Percentiles rank a stretch among this genome's conserved stretches.
Conservation (phyloP, 2,797 vertebrate species). For the Chelonia mydas region DNA sequence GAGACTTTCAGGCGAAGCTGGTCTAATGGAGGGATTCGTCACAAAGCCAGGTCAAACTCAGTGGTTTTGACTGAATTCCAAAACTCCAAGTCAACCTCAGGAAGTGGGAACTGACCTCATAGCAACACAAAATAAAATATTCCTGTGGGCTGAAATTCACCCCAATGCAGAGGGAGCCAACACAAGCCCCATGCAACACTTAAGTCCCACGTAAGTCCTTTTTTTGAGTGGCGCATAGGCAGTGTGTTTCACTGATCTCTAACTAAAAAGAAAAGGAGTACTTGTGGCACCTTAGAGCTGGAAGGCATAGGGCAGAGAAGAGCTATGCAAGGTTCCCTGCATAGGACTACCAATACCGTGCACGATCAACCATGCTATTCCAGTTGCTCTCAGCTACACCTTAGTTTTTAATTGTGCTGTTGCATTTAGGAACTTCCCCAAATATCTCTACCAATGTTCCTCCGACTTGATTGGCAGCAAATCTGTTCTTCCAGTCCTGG, state of each 20-base stretch:
- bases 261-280: too few relatives aligned
- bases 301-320: not conserved
- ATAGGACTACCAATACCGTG: accelerated
- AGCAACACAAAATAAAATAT: not conserved
- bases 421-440: not conserved
- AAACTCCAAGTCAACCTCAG: accelerated
- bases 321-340: accelerated
- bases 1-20: not conserved
- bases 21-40: not conserved
- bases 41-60: not conserved
- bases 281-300: not conserved
- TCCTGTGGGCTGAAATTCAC: not conserved
- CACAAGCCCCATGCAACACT: not conserved
- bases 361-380: accelerated
- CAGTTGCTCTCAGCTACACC: not conserved
- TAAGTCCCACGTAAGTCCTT: not conserved
- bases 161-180: accelerated
- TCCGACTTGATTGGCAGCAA: not conserved
- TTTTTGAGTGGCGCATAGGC: not conserved
- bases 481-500: not conserved
- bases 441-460: not conserved
- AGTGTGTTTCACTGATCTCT: not conserved
- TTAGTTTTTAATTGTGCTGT: not conserved
- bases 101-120: not conserved
- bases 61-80: not conserved